Percentiles rank a stretch among this genome's conserved stretches.
Conservation (phyloP, 2,113 vertebrate species). For the Candoia aspera region DNA sequence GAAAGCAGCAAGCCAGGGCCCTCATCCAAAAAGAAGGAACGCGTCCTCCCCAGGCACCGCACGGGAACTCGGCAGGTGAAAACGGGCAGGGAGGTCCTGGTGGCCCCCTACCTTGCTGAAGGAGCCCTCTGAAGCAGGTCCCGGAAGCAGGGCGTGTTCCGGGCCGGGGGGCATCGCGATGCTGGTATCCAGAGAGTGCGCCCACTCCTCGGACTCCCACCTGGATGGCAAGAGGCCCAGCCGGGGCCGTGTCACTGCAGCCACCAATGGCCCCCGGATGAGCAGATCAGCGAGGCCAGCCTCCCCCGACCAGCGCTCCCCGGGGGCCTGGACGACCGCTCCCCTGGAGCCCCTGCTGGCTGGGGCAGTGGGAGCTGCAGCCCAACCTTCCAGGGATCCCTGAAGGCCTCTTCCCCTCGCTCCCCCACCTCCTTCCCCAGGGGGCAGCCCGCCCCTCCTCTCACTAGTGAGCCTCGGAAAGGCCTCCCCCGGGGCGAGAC, state of each 20-base stretch:
- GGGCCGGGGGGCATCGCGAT: conserved; percentile 65
- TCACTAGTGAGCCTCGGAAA: not conserved
- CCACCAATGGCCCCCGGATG: not conserved
- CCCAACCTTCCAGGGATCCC: not conserved
- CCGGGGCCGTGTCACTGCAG: not conserved
- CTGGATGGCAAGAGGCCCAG: conserved; percentile 55
- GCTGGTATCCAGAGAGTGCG: conserved; percentile 61
- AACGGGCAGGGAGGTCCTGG: fast-evolving
- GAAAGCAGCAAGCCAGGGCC: too few species aligned
- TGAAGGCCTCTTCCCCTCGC: not conserved
- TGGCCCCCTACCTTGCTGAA: conserved; percentile 76
- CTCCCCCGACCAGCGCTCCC: not conserved
- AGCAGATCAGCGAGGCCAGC: not conserved
- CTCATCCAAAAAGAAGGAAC: too few species aligned
- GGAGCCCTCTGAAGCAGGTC: conserved; percentile 71
- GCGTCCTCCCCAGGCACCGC: too few species aligned
- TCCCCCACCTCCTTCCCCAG: too few species aligned
- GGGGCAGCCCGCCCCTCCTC: not conserved
- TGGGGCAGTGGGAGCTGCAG: not conserved
- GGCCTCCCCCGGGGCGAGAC: not conserved
- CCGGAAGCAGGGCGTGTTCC: conserved; percentile 81
- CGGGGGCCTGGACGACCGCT: not conserved
- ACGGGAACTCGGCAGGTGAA: not conserved
- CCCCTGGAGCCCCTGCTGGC: not conserved
- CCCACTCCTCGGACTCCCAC: conserved; percentile 77